Percentiles rank a stretch among this genome's conserved stretches.
Evolutionary conservation across 1,140 invertebrate genomes (phyloP).

Genomic region (Batillaria attramentaria): DNA sequence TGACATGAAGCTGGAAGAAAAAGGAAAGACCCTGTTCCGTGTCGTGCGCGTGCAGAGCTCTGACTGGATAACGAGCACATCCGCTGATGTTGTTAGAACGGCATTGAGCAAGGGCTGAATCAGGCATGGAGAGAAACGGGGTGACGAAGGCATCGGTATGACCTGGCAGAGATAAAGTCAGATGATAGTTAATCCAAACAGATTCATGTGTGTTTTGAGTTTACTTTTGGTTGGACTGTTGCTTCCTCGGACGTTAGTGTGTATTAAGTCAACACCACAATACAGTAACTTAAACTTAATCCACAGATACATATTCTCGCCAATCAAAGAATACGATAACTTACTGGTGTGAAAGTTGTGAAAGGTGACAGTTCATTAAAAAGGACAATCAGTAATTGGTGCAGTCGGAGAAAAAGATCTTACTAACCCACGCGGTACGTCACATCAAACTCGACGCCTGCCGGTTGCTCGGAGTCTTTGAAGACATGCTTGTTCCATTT

Average conservation of each 20-base stretch:
- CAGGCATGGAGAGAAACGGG: not conserved
- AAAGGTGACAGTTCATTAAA: not conserved
- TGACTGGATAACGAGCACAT: slow-evolving; percentile 32
- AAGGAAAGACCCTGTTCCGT: slow-evolving; percentile 1
- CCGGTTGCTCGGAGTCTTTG: slow-evolving; percentile 41
- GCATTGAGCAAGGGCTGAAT: not conserved
- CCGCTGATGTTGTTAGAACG: not conserved
- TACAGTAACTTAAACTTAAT: not conserved
- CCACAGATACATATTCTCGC: not conserved
- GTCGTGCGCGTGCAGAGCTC: slow-evolving; percentile 29
- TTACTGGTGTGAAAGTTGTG: not conserved
- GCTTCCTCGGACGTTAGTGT: not conserved
- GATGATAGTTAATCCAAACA: not conserved
- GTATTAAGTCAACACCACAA: not conserved
- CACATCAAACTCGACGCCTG: slow-evolving; percentile 22
- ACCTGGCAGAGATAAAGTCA: not conserved
- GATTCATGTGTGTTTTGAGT: too few species aligned
- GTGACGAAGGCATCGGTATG: not conserved
- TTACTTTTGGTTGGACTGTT: too few species aligned
- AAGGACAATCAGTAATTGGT: not conserved
- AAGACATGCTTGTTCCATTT: slow-evolving; percentile 43
- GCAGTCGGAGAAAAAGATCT: not conserved
- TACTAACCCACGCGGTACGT: slow-evolving; percentile 43
- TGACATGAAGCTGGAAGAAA: slow-evolving; percentile 35
- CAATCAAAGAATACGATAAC: not conserved